Evolutionary conservation across 2,888 invertebrate genomes (phyloP).

Genomic region (Sminthurides aquaticus): DNA sequence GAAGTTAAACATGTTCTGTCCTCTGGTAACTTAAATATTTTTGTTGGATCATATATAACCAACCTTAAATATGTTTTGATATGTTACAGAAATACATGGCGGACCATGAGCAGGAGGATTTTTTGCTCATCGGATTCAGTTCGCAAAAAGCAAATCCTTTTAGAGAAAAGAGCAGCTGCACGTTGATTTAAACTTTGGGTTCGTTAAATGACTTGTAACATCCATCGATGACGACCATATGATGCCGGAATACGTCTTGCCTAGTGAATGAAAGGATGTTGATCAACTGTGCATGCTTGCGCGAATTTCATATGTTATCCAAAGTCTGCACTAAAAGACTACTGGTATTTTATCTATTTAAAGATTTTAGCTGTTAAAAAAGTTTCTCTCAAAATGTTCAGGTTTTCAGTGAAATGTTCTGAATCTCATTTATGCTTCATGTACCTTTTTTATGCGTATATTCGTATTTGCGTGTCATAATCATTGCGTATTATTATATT

Average conservation of each 20-base stretch:
- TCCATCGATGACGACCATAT: background rate
- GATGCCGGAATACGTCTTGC: background rate
- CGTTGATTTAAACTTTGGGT: constrained; percentile 57
- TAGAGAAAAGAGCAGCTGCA: constrained; percentile 84
- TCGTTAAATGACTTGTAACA: background rate
- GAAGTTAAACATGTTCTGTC: too few relatives aligned
- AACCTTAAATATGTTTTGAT: background rate
- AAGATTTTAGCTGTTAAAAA: too few relatives aligned
- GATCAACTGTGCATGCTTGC: background rate
- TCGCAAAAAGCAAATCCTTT: constrained; percentile 93
- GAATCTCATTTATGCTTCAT: too few relatives aligned
- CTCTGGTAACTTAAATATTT: too few relatives aligned
- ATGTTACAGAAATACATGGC: constrained; percentile 62
- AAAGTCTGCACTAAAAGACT: too few relatives aligned
- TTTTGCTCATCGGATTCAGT: constrained; percentile 83
- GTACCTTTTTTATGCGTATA: too few relatives aligned
- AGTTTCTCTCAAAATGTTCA: too few relatives aligned
- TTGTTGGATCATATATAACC: too few relatives aligned
- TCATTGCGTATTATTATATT: too few relatives aligned
- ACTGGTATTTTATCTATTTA: too few relatives aligned
- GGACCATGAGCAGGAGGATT: constrained; percentile 88
- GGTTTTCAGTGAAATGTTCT: too few relatives aligned
- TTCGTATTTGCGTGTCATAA: too few relatives aligned
- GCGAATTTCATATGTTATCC: background rate
- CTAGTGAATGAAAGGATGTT: background rate